These are phyloP conservation scores for Campoplex nolae DNA, from an alignment of 2,888 invertebrate genomes.

Conservation along the genomic window DNA sequence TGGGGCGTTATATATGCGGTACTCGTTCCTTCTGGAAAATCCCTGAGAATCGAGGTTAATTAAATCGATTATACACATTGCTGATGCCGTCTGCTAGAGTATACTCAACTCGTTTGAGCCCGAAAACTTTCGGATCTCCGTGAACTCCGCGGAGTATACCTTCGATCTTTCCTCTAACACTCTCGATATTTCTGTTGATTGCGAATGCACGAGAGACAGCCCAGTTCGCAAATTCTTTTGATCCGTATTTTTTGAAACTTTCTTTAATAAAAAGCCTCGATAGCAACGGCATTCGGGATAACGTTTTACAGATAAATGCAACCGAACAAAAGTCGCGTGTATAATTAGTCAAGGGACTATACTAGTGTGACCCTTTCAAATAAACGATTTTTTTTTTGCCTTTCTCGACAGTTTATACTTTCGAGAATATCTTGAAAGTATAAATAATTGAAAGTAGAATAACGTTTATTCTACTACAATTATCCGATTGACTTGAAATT, in stretches of 20 bases:
- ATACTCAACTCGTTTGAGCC: conserved; percentile 40
- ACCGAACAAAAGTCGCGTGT: neutral
- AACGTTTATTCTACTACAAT: no score
- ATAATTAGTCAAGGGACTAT: neutral
- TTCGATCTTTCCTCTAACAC: conserved; percentile 6
- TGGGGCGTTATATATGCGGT: conserved; percentile 8
- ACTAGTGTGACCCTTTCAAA: neutral
- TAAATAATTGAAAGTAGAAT: no score
- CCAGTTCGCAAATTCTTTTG: neutral
- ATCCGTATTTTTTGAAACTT: neutral
- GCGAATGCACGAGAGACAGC: neutral
- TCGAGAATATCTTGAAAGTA: no score
- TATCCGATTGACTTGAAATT: no score
- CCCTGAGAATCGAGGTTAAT: conserved; percentile 67
- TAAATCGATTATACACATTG: conserved; percentile 65
- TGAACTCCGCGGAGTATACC: conserved; percentile 21
- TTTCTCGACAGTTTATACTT: no score
- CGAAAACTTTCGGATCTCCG: conserved; percentile 48
- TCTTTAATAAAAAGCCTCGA: neutral
- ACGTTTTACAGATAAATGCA: neutral
- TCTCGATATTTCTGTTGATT: neutral
- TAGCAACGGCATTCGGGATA: neutral
- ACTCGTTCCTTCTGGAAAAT: conserved; percentile 55
- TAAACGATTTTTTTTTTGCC: no score
- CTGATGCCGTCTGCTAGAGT: conserved; percentile 47